A percentile compares a stretch with the other conserved stretches of the same genome.
phyloP scores from a whole-genome alignment of 2,888 invertebrate species.

The Linyphia triangularis region DNA sequence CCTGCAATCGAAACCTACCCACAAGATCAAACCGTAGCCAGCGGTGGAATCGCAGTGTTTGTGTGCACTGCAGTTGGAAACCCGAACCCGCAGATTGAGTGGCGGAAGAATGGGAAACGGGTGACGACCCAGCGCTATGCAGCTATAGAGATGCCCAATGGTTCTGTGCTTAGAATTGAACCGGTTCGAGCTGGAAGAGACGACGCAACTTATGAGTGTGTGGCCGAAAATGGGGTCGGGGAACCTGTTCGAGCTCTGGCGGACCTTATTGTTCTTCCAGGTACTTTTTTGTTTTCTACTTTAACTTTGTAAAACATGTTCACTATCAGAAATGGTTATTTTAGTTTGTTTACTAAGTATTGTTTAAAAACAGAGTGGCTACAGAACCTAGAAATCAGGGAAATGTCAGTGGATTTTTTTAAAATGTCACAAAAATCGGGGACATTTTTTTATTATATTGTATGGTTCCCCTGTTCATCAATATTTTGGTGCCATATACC shows the following conservation, averaged over 20 bases:
- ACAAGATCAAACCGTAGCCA: conserved; percentile 93
- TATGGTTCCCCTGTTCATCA: too few species aligned
- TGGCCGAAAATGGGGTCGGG: conserved; percentile 97
- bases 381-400: too few species aligned
- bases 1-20: conserved; percentile 96
- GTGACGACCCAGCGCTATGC: conserved; percentile 83
- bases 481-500: too few species aligned
- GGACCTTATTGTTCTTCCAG: conserved; percentile 92
- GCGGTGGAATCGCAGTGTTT: conserved; percentile 95
- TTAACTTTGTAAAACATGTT: not conserved
- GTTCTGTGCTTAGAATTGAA: conserved; percentile 93
- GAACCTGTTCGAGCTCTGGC: conserved; percentile 95
- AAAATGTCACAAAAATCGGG: too few species aligned
- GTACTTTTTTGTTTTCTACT: conserved; percentile 82
- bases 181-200: conserved; percentile 90
- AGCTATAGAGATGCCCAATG: conserved; percentile 83
- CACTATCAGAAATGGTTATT: too few species aligned
- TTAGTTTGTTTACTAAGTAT: too few species aligned
- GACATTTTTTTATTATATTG: too few species aligned
- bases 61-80: conserved; percentile 92
- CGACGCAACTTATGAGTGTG: conserved; percentile 95
- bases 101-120: conserved; percentile 96
- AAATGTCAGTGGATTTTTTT: too few species aligned
- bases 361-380: too few species aligned
- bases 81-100: conserved; percentile 92